Evolutionary conservation across 2,113 vertebrate species (phyloP).

Genomic region (Bubalus kerabau): DNA sequence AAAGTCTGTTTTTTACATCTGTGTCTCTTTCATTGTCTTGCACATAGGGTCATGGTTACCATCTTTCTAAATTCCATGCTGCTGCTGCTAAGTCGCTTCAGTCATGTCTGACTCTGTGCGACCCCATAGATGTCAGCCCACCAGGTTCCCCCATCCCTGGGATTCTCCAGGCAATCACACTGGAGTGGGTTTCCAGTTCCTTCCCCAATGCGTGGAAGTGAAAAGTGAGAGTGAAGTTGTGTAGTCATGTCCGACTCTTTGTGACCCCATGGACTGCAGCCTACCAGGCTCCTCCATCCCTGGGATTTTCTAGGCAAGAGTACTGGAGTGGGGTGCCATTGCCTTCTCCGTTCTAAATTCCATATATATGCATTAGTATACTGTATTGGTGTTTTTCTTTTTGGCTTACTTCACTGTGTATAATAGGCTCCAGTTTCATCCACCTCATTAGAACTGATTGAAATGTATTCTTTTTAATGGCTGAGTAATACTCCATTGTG

Average conservation of each 20-base stretch:
- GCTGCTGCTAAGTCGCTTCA: too few species aligned
- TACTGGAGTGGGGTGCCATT: too few species aligned
- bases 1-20: neutral
- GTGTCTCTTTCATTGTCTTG: neutral
- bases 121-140: too few species aligned
- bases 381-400: neutral
- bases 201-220: too few species aligned
- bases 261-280: too few species aligned
- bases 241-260: rapidly evolving
- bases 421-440: neutral
- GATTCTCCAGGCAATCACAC: too few species aligned
- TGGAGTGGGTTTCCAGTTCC: too few species aligned
- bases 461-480: neutral
- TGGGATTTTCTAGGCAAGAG: too few species aligned
- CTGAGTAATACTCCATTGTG: neutral
- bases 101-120: rapidly evolving
- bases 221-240: too few species aligned
- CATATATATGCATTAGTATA: neutral
- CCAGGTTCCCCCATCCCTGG: too few species aligned
- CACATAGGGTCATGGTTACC: neutral
- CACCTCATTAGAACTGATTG: neutral
- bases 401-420: neutral
- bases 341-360: neutral
- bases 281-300: too few species aligned
- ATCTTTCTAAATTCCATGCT: neutral